A percentile compares a stretch with the other conserved stretches of the same genome.
These are phyloP conservation scores for Gymnocheta viridis DNA, from an alignment of 2,888 invertebrate species.

Conservation along the genomic window DNA sequence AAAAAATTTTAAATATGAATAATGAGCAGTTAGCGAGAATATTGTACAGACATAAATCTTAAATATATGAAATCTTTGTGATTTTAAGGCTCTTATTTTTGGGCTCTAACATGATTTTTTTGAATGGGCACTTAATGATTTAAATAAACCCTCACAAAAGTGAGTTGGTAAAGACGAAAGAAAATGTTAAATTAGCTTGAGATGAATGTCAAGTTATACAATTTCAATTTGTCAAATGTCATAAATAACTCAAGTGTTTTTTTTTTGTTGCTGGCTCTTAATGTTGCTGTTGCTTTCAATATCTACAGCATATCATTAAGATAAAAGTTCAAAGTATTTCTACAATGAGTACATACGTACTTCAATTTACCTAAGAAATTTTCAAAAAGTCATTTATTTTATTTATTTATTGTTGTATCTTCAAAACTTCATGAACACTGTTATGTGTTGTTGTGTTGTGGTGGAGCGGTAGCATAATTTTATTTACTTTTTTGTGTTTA, in stretches of 20 bases:
- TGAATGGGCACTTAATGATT: conserved; percentile 1
- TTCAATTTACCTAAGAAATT: conserved; percentile 37
- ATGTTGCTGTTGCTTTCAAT: neutral
- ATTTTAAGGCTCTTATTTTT: conserved; percentile 11
- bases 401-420: conserved; percentile 25
- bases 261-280: neutral
- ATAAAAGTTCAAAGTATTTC: conserved; percentile 34
- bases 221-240: conserved; percentile 61
- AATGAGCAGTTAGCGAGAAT: neutral
- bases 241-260: conserved; percentile 45
- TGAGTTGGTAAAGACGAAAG: neutral
- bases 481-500: neutral
- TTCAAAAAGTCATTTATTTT: conserved; percentile 24
- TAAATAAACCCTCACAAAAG: neutral
- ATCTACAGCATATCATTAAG: neutral
- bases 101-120: no score
- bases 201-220: conserved; percentile 11
- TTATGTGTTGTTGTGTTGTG: conserved; percentile 30
- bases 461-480: conserved; percentile 40
- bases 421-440: conserved; percentile 39
- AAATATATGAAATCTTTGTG: conserved; percentile 28
- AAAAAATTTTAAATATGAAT: neutral
- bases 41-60: conserved; percentile 26
- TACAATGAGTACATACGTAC: neutral
- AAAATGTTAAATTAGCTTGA: neutral